phyloP scores from a whole-genome alignment of 2,888 invertebrate species.

The Polyommatus icarus region DNA sequence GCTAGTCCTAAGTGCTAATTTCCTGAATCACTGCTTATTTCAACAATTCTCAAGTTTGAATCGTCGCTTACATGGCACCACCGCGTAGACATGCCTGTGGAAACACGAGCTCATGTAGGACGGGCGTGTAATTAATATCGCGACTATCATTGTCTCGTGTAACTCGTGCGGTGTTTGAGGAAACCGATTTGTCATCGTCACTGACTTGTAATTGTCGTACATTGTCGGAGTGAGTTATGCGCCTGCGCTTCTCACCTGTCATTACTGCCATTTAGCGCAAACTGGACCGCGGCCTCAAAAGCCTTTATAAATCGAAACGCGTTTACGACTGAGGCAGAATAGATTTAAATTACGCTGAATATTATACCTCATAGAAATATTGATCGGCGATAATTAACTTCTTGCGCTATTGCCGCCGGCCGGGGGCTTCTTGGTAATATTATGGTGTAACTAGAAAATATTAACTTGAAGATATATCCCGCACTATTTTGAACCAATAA shows the following conservation, averaged over 20 bases:
- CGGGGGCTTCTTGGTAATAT: neutral
- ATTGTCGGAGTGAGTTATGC: slow-evolving; percentile 76
- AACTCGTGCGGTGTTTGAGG: slow-evolving; percentile 65
- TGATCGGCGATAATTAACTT: slow-evolving; percentile 26
- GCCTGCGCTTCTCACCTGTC: slow-evolving; percentile 54
- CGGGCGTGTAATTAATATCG: slow-evolving; percentile 24
- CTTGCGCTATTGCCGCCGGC: slow-evolving; percentile 5
- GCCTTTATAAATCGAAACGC: slow-evolving; percentile 23
- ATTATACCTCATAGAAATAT: slow-evolving; percentile 29
- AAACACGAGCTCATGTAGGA: slow-evolving; percentile 21
- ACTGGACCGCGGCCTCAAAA: slow-evolving; percentile 35
- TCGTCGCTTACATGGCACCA: neutral
- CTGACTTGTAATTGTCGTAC: slow-evolving; percentile 75
- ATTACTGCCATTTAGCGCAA: slow-evolving; percentile 42
- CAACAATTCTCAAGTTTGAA: neutral
- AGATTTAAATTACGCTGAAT: slow-evolving; percentile 27
- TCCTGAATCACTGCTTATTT: neutral
- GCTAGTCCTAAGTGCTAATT: neutral
- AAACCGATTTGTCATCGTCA: slow-evolving; percentile 77
- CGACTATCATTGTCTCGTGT: slow-evolving; percentile 36
- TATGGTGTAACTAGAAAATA: neutral
- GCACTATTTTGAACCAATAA: neutral
- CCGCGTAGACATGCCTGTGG: neutral
- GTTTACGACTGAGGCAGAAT: slow-evolving; percentile 21
- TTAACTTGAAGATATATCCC: neutral